Base-by-base conservation (phyloP, 2,113 vertebrate genomes). In the Tapirus terrestris region DNA sequence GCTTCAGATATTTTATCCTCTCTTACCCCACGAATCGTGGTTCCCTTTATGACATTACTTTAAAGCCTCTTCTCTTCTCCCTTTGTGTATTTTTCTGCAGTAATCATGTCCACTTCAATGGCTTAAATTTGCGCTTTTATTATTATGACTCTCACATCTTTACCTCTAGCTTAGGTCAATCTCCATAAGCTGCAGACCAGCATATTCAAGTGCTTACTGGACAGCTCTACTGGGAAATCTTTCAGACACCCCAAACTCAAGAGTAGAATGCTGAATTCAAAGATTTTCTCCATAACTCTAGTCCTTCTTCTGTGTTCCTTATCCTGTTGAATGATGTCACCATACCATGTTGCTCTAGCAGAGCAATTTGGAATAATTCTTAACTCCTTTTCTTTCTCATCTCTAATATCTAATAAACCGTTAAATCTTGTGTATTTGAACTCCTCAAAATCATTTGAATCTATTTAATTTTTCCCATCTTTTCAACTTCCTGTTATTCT, bases 81-180 rank as follows among this genome's bases (percentile, higher is more conserved):
- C 21, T 93, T 43, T 70, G 2, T 82, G 60, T 14, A 82, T 16
- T 63, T 96, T 76, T 6, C 43, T 36, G 33, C 29, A 70, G 21
- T 48, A 75, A 63, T 23, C 16, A 27, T 1, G 18, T 48, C 51
- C 36, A 87, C 21, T 79, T 80, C 61, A 23, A 8, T 33, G 58
- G 85, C 12, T 91, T 92, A 82, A 58, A 81, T 81, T 96, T 77
- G 81, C 80, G 68, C 63, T 76, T 93, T 75, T 87, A 68, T 51
- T 48, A 27, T 86, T 92, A 79, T 9, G n/a, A 84, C 16, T 93
- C 21, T 51, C 36, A 70, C 33, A 56, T 91, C 51, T 65, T 4
- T n/a, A 31, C 6, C 39, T 90, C 36, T 27, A 48, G 3, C 7
- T 61, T 87, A 83, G 61, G 31, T 96, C 63, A 56, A 0, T 33